Base-by-base conservation (phyloP, 2,888 invertebrate species). In the Andrena flavipes region DNA sequence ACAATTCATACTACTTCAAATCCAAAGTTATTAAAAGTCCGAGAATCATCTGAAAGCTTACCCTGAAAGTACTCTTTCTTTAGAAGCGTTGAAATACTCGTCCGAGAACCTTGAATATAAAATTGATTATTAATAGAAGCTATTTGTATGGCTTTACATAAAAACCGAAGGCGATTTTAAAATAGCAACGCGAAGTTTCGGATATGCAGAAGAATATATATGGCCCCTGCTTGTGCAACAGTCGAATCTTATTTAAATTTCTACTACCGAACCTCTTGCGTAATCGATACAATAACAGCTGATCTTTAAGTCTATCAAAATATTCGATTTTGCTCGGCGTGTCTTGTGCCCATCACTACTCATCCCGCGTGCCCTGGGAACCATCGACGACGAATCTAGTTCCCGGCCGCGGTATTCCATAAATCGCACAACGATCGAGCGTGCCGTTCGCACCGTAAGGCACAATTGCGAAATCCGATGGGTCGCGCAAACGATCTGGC, bases 381-480 rank as follows among this genome's bases (percentile, higher is more conserved):
- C 63, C 29, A 30, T 33, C 35, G 26, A 68, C 49, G 81, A 62
- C 49, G 82, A 62, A 77, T 77, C 82, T 77, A 74, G 73, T 77
- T 74, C 62, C 68, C 35, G n/a, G 26, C 26, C 49, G 23, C n/a
- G 62, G 8, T 64, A 59, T 76, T 80, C 81, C 81, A 71, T 76
- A 76, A 80, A 77, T 81, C 70, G 76, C 42, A 33, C 10, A 65
- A 76, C 69, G 56, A 62, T 82, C 60, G 73, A 76, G 42, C 56
- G 49, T 23, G 33, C 8, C 49, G 62, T 42, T 65, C 16, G 60
- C 10, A 63, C 30, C 23, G 77, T 71, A 73, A 74, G 80, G 54
- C 56, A 16, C 26, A 80, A 82, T 86, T 86, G 76, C 77, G 79
- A 86, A 86, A 87, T 48, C n/a, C 29, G 68, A 64, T 64, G 70